Conservation (phyloP, 2,797 vertebrate species). For the Carcharodon carcharias region DNA sequence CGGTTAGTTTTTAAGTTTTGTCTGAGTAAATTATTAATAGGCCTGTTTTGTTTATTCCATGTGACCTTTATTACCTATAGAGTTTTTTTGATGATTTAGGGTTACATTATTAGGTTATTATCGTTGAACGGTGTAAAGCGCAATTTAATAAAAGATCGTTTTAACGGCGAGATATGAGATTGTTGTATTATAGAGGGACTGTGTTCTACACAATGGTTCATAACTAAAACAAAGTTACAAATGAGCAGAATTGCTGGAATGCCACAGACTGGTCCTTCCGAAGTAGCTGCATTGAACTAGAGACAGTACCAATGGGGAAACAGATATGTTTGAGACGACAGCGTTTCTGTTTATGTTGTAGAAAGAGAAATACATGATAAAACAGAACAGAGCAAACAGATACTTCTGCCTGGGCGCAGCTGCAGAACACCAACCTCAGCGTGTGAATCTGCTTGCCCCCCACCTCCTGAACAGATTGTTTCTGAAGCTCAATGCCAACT, state of each 20-base stretch:
- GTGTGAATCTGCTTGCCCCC: neutral
- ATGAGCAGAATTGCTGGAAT: neutral
- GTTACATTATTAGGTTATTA: neutral
- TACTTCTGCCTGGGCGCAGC: neutral
- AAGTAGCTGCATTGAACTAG: neutral
- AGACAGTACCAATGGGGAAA: neutral
- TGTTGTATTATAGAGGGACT: neutral
- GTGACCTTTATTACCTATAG: conserved; percentile 38
- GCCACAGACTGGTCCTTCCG: neutral
- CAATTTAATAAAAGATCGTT: neutral
- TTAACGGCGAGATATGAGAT: neutral
- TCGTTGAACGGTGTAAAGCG: neutral
- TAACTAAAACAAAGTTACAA: neutral
- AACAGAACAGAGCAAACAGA: neutral
- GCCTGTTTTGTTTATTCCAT: conserved; percentile 43
- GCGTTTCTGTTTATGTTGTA: neutral
- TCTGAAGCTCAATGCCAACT: neutral
- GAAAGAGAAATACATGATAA: neutral
- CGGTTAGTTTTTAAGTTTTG: neutral
- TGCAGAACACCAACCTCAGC: neutral
- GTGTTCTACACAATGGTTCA: neutral
- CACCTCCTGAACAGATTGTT: neutral
- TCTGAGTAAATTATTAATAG: conserved; percentile 32
- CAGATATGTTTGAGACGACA: neutral
- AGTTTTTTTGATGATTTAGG: neutral